phyloP scores from a whole-genome alignment of 2,888 invertebrate species.

The Caenorhabditis japonica region DNA sequence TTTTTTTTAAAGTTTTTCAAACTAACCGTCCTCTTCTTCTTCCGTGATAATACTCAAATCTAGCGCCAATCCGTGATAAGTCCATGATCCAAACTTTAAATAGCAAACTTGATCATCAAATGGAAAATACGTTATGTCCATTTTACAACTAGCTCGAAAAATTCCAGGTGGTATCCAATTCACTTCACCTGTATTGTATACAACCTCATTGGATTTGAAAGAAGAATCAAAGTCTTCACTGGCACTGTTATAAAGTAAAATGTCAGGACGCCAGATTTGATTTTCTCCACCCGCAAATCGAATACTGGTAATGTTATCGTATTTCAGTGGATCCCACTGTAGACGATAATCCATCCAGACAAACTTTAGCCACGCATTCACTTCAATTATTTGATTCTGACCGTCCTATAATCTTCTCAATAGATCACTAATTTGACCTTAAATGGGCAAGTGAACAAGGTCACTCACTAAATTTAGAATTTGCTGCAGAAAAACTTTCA shows the following conservation, averaged over 20 bases:
- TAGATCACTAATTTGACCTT: neutral
- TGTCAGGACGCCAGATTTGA: slow-evolving; percentile 71
- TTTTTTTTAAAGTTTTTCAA: neutral
- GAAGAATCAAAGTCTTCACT: slow-evolving; percentile 71
- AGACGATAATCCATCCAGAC: slow-evolving; percentile 69
- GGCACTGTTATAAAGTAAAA: slow-evolving; percentile 71
- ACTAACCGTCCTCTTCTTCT: slow-evolving; percentile 59
- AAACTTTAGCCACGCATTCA: slow-evolving; percentile 73
- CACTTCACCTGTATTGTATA: slow-evolving; percentile 70
- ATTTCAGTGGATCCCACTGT: slow-evolving; percentile 69
- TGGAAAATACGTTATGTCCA: slow-evolving; percentile 71
- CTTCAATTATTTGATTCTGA: slow-evolving; percentile 71
- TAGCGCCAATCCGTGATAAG: slow-evolving; percentile 89
- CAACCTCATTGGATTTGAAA: slow-evolving; percentile 70
- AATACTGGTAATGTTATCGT: slow-evolving; percentile 68
- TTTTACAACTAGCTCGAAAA: slow-evolving; percentile 66
- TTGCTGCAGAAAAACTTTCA: slow-evolving; percentile 71
- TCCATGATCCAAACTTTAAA: slow-evolving; percentile 93
- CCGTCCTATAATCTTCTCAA: slow-evolving; percentile 59
- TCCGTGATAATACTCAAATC: slow-evolving; percentile 82
- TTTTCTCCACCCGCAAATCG: slow-evolving; percentile 68
- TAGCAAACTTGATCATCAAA: slow-evolving; percentile 72
- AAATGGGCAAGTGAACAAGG: neutral
- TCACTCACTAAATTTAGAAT: slow-evolving; percentile 62
- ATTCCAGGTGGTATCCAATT: slow-evolving; percentile 73